These are phyloP conservation scores for Drosophila ogumai DNA, from an alignment of 1,140 invertebrate species.

Conservation along the genomic window DNA sequence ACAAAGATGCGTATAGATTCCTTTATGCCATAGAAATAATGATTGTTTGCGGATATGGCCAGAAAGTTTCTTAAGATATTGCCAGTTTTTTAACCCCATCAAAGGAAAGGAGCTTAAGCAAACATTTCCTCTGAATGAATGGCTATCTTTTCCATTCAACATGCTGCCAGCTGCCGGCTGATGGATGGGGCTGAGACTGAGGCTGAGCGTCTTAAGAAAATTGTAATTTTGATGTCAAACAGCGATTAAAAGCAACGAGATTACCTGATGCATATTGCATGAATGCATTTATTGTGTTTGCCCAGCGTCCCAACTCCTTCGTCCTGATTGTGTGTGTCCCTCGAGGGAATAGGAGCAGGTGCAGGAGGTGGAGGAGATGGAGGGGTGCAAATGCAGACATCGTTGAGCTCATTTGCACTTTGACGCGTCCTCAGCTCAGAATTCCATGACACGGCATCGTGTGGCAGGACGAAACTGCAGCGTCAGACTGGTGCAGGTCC, in stretches of 20 bases:
- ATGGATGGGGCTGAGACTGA: conserved; percentile 6
- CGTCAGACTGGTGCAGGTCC: conserved; percentile 45
- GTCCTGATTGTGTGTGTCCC: conserved; percentile 9
- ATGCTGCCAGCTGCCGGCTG: neutral
- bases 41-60: conserved; percentile 15
- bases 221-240: conserved; percentile 84
- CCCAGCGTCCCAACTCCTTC: conserved; percentile 33
- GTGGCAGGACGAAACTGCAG: conserved; percentile 49
- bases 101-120: conserved; percentile 46
- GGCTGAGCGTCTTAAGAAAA: conserved; percentile 70
- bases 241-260: conserved; percentile 84
- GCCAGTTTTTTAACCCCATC: conserved; percentile 29
- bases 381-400: conserved; percentile 47
- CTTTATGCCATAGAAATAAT: conserved; percentile 43
- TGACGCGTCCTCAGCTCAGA: conserved; percentile 59
- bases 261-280: conserved; percentile 83
- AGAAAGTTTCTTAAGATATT: conserved; percentile 50
- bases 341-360: neutral
- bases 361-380: neutral
- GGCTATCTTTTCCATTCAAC: conserved; percentile 29
- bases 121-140: conserved; percentile 52
- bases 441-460: conserved; percentile 51
- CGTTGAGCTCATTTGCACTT: conserved; percentile 78
- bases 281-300: conserved; percentile 77
- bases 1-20: conserved; percentile 43